Evolutionary conservation across 2,113 vertebrate species (phyloP).

Genomic region (Zosterops pallidus): DNA sequence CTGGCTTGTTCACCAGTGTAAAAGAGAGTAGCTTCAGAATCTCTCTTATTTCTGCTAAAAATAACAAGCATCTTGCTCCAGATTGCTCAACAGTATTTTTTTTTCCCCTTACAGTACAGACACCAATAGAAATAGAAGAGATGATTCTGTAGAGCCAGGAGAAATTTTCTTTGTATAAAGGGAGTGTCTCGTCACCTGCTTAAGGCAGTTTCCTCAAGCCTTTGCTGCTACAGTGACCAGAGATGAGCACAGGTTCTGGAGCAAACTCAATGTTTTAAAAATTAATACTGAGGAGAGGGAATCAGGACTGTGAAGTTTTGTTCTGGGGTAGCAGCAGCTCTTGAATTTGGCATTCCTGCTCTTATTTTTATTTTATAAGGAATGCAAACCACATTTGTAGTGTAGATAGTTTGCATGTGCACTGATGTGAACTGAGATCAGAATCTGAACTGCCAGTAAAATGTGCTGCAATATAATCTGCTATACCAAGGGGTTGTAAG

Average conservation of each 20-base stretch:
- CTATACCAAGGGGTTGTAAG: background rate
- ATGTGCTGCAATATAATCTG: conserved; percentile 7
- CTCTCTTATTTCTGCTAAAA: conserved; percentile 25
- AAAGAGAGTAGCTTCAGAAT: background rate
- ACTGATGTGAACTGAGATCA: conserved; percentile 7
- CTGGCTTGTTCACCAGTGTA: background rate
- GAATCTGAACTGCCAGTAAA: background rate
- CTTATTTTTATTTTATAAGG: background rate
- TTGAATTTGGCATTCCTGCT: background rate
- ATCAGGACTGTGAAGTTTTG: background rate
- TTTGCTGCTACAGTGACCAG: background rate
- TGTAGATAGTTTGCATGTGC: background rate
- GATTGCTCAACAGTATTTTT: background rate
- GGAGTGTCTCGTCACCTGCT: background rate
- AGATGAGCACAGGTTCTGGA: background rate
- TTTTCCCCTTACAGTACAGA: background rate
- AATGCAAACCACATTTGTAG: background rate
- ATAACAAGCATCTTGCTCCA: background rate
- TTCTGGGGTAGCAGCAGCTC: background rate
- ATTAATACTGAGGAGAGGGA: background rate
- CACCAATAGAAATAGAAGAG: background rate
- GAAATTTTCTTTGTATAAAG: background rate
- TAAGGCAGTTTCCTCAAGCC: background rate
- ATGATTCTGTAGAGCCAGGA: background rate
- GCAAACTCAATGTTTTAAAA: background rate